Evolutionary conservation across 1,140 invertebrate genomes (phyloP).

Genomic region (Pogonognathellus flavescens): DNA sequence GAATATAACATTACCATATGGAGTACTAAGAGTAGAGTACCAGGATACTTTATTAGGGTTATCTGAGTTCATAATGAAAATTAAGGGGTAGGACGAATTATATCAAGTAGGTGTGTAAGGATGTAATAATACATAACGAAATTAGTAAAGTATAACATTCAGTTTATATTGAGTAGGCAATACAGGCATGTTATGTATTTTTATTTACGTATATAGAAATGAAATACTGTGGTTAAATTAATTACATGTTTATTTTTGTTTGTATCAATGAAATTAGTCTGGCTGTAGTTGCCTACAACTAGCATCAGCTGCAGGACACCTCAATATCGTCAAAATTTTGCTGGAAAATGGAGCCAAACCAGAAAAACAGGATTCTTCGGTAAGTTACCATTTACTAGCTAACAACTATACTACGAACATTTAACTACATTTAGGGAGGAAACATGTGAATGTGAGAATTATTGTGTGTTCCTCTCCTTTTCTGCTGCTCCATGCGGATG

Average conservation of each 20-base stretch:
- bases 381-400: constrained; percentile 57
- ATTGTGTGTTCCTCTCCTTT: constrained; percentile 33
- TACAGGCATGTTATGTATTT: no score
- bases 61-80: background rate
- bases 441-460: constrained; percentile 47
- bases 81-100: background rate
- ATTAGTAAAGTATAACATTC: no score
- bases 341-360: constrained; percentile 62
- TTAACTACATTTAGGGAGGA: constrained; percentile 46
- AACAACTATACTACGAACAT: constrained; percentile 35
- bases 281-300: constrained; percentile 64
- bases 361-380: constrained; percentile 64
- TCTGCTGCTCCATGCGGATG: background rate
- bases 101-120: background rate
- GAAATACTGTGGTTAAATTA: constrained; percentile 31
- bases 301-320: constrained; percentile 64
- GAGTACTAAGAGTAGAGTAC: no score
- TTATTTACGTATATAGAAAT: background rate
- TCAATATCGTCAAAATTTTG: constrained; percentile 64
- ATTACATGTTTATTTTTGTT: constrained; percentile 51
- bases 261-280: constrained; percentile 54
- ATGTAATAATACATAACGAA: no score
- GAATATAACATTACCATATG: no score
- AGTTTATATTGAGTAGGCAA: no score
- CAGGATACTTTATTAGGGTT: background rate